Evolutionary conservation across 2,888 invertebrate genomes (phyloP), one percentile per base, ranked within the genome.

Genomic region (Augiades crinisus): DNA sequence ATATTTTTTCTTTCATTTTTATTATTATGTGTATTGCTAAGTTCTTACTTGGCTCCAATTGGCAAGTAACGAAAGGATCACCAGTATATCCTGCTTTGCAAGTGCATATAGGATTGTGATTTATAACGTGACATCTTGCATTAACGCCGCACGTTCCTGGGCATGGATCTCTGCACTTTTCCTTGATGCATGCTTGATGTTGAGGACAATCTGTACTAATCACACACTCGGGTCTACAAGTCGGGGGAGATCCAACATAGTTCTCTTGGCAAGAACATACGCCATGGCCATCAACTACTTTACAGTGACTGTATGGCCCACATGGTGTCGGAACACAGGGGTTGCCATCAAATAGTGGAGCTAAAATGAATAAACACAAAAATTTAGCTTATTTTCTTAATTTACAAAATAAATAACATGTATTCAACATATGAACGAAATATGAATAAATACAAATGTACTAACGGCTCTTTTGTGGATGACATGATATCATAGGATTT

Each of bases 31-130:
- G 30, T 43, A 63, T 91, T 82, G 31, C 27, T 43, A 54, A 58
- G 47, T 62, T 70, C 90, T 90, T 88, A 90, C 90, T 87, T 85
- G 77, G 77, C 63, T 88, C 83, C 67, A 92, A 91, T 68, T 91
- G 93, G 72, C 96, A 96, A 75, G 92, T 91, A 17, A 91, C 90
- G 72, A 95, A 95, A 55, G 95, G 95, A 91, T 96, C 95, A 16
- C 96, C 96, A 14, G 94, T 95, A 78, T 89, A 93, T 69, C 93
- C 93, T 54, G 91, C 81, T 62, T 92, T 91, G 75, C 96, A 96
- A 62, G 93, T 94, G 78, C 96, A 96, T 64, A 95, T 94, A 7
- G 95, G 95, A 74, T 94, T 94, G 71, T 95, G 95, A 75, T 95
- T 95, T 57, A 94, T 92, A 45, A 94, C 93, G 76, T 93, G 92